These are phyloP conservation scores for Drosophila sp. DNA, from an alignment of 1,140 invertebrate species.

Conservation along the genomic window DNA sequence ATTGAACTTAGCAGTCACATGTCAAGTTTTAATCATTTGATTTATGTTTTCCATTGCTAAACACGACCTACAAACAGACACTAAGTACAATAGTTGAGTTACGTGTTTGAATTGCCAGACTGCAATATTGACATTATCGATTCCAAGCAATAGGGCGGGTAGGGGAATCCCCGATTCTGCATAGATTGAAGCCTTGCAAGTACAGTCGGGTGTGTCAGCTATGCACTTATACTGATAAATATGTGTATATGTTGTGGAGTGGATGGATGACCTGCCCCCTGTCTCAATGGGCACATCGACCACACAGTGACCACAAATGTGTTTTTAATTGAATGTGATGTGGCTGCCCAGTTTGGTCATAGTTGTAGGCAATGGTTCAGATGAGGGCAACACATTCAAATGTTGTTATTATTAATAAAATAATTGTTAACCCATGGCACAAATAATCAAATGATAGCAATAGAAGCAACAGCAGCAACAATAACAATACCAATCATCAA, in stretches of 20 bases:
- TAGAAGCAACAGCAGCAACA: constrained; percentile 15
- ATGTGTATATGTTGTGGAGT: neutral
- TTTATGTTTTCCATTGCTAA: constrained; percentile 27
- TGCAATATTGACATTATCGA: constrained; percentile 50
- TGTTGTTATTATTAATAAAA: constrained; percentile 74
- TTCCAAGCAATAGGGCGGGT: constrained; percentile 13
- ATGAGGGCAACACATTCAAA: constrained; percentile 77
- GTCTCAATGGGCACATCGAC: neutral
- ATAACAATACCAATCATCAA: constrained; percentile 37
- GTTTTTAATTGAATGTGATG: constrained; percentile 79
- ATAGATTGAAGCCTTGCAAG: constrained; percentile 57
- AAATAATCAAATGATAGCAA: constrained; percentile 75
- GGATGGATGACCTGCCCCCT: too few relatives aligned
- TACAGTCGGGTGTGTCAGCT: constrained; percentile 56
- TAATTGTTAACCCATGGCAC: constrained; percentile 69
- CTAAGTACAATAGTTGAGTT: constrained; percentile 43
- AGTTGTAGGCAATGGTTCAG: constrained; percentile 21
- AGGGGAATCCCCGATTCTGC: neutral
- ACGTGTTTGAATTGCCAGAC: constrained; percentile 33
- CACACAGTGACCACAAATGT: constrained; percentile 77
- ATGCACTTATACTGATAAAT: neutral
- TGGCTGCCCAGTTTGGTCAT: constrained; percentile 40
- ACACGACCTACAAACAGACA: constrained; percentile 49
- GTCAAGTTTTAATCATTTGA: constrained; percentile 31
- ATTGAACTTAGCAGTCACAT: neutral